phyloP scores from a whole-genome alignment of 1,140 invertebrate genomes.

The Acromyrmex echinatior region DNA sequence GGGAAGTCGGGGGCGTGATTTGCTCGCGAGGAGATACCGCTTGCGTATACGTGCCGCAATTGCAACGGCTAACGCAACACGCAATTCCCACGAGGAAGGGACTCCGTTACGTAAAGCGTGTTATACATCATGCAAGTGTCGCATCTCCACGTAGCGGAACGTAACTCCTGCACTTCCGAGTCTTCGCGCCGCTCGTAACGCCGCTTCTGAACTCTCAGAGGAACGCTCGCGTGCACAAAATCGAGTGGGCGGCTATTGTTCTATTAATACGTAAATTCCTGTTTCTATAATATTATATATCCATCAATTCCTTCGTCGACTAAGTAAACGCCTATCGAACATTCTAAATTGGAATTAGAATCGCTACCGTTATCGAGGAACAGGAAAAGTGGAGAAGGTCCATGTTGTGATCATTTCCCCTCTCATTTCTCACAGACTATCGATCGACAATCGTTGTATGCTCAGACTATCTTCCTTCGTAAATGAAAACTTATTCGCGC shows the following conservation, averaged over 20 bases:
- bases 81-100: slow-evolving; percentile 66
- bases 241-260: neutral
- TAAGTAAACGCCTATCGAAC: neutral
- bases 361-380: neutral
- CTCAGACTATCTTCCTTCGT: neutral
- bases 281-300: neutral
- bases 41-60: slow-evolving; percentile 69
- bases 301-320: neutral
- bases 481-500: slow-evolving; percentile 16
- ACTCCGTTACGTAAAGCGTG: slow-evolving; percentile 33
- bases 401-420: neutral
- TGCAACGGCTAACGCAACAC: slow-evolving; percentile 58
- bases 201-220: slow-evolving; percentile 22
- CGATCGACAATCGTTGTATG: neutral
- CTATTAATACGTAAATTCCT: neutral
- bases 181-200: slow-evolving; percentile 8
- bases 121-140: slow-evolving; percentile 35
- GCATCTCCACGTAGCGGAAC: slow-evolving; percentile 42
- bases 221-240: neutral
- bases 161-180: slow-evolving; percentile 40
- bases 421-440: neutral
- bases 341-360: neutral
- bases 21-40: slow-evolving; percentile 62
- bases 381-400: neutral
- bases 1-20: slow-evolving; percentile 65